Conservation (phyloP, 2,797 vertebrate species). For the Labroides dimidiatus region DNA sequence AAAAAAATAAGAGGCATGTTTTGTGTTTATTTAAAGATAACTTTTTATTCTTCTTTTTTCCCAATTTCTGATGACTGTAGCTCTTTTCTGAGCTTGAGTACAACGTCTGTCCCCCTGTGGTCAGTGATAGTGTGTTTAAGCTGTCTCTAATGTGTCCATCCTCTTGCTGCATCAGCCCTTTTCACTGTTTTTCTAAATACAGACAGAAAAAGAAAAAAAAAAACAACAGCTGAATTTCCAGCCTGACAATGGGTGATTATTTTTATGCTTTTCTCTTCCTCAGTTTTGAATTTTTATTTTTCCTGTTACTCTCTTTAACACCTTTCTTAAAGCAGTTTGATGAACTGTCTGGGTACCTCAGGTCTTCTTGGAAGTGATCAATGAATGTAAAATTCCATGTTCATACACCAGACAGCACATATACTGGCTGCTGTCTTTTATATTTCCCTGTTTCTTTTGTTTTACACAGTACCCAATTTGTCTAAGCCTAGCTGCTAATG, state of each 20-base stretch:
- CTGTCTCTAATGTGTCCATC: conserved; percentile 19
- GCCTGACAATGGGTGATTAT: conserved; percentile 1
- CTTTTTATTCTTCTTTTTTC: conserved; percentile 11
- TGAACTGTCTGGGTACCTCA: conserved; percentile 5
- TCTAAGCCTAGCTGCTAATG: not conserved
- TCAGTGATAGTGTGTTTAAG: conserved; percentile 25
- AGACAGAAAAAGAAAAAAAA: too few relatives aligned
- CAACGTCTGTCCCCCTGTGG: conserved; percentile 42
- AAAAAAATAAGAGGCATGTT: not conserved
- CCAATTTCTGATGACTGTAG: conserved; percentile 36
- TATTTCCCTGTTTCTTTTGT: not conserved
- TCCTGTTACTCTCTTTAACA: too few relatives aligned
- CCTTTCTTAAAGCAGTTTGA: not conserved
- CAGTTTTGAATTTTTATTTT: not conserved
- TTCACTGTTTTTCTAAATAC: conserved; percentile 26
- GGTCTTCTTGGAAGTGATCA: not conserved
- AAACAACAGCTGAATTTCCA: not conserved
- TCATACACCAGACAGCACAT: not conserved
- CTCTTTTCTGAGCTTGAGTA: conserved; percentile 36
- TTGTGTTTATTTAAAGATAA: not conserved
- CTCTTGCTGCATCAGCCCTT: conserved; percentile 50
- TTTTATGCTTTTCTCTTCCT: not conserved
- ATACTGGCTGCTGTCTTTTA: not conserved
- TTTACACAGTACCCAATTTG: conserved; percentile 15
- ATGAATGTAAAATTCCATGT: not conserved